Evolutionary conservation across 1,140 invertebrate genomes (phyloP).

Genomic region (Piezodorus guildinii): DNA sequence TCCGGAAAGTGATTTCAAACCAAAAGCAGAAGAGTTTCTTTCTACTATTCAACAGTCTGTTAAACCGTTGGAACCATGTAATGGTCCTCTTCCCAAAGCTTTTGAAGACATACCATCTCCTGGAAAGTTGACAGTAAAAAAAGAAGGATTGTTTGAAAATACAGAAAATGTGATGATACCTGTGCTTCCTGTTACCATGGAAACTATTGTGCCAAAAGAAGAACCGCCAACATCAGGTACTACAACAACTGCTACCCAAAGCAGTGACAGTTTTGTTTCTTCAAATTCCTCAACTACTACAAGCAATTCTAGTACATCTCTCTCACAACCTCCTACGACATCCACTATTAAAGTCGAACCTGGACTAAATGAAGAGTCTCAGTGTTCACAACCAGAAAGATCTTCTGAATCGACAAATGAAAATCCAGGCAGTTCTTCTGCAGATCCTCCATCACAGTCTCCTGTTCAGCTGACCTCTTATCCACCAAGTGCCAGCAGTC

Average conservation of each 20-base stretch:
- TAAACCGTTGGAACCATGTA: conserved; percentile 16
- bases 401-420: neutral
- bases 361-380: conserved; percentile 3
- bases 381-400: neutral
- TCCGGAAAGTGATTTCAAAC: conserved; percentile 17
- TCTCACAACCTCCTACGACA: no score
- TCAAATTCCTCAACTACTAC: neutral
- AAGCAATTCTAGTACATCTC: neutral
- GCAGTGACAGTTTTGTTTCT: conserved; percentile 2
- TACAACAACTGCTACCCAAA: neutral
- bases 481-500: neutral
- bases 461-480: conserved; percentile 27
- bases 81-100: conserved; percentile 22
- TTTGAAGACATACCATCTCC: conserved; percentile 28
- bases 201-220: conserved; percentile 27
- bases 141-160: conserved; percentile 28
- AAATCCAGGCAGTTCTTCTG: neutral
- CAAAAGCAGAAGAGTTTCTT: conserved; percentile 27
- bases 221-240: conserved; percentile 16
- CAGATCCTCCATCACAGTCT: conserved; percentile 7
- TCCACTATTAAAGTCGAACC: conserved; percentile 24
- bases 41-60: conserved; percentile 14
- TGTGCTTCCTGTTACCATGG: conserved; percentile 21
- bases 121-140: conserved; percentile 27
- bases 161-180: conserved; percentile 26